Evolutionary conservation across 2,888 invertebrate genomes (phyloP).

Genomic region (Patella pellucida): DNA sequence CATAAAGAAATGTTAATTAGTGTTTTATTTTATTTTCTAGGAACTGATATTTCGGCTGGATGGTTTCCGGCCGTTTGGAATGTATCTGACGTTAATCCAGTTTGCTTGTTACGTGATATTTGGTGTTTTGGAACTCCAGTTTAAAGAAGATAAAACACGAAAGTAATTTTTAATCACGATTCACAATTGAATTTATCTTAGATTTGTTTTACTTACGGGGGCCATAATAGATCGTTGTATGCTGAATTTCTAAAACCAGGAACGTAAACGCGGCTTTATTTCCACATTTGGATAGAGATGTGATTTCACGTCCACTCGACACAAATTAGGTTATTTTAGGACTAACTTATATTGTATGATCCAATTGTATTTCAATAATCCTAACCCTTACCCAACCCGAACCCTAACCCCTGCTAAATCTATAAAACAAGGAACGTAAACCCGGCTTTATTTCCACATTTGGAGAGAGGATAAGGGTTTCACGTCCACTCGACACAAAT

Average conservation of each 20-base stretch:
- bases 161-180: conserved; percentile 65
- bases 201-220: neutral
- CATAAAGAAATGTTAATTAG: neutral
- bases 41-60: conserved; percentile 93
- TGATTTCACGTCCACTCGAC: neutral
- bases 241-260: neutral
- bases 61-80: conserved; percentile 89
- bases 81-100: conserved; percentile 93
- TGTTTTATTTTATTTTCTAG: conserved; percentile 63
- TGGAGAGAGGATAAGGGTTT: neutral
- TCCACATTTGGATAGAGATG: neutral
- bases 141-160: conserved; percentile 75
- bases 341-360: no score
- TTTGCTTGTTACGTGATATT: conserved; percentile 88
- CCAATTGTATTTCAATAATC: no score
- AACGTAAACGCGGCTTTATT: neutral
- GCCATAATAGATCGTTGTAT: no score
- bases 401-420: no score
- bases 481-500: no score
- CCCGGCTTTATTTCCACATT: neutral
- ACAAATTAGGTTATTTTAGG: no score
- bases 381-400: no score
- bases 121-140: conserved; percentile 80
- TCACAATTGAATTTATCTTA: neutral
- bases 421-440: neutral